Percentiles rank a stretch among this genome's conserved stretches.
Conservation (phyloP, 2,113 vertebrate genomes). For the Okapia johnstoni region DNA sequence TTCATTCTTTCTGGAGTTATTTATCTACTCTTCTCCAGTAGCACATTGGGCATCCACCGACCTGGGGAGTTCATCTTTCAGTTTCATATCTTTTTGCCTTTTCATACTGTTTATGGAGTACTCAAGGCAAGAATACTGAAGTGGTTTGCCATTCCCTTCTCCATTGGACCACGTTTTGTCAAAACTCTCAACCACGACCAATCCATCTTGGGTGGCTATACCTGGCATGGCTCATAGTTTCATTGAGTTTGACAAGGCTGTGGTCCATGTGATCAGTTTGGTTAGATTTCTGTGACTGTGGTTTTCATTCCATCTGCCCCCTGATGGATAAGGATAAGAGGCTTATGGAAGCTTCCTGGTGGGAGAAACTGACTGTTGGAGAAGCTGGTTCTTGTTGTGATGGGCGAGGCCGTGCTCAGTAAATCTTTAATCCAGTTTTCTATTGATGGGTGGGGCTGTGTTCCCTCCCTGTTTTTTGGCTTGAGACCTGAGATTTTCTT, state of each 20-base stretch:
- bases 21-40: not conserved
- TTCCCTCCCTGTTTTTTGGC: not conserved
- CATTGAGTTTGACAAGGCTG: not conserved
- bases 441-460: not conserved
- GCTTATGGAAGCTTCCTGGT: not conserved
- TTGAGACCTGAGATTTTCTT: not conserved
- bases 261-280: not conserved
- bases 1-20: not conserved
- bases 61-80: not conserved
- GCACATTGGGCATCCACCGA: not conserved
- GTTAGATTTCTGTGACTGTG: not conserved
- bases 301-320: not conserved
- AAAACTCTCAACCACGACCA: not conserved
- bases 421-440: not conserved
- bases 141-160: not conserved
- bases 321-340: not conserved
- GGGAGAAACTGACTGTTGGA: not conserved
- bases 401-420: not conserved
- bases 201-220: not conserved
- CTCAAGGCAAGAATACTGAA: not conserved
- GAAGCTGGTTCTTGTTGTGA: not conserved
- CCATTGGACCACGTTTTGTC: not conserved
- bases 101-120: not conserved
- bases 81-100: not conserved
- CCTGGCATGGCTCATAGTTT: not conserved